These are phyloP conservation scores for Actias luna DNA, from an alignment of 2,888 invertebrate species.

Conservation along the genomic window DNA sequence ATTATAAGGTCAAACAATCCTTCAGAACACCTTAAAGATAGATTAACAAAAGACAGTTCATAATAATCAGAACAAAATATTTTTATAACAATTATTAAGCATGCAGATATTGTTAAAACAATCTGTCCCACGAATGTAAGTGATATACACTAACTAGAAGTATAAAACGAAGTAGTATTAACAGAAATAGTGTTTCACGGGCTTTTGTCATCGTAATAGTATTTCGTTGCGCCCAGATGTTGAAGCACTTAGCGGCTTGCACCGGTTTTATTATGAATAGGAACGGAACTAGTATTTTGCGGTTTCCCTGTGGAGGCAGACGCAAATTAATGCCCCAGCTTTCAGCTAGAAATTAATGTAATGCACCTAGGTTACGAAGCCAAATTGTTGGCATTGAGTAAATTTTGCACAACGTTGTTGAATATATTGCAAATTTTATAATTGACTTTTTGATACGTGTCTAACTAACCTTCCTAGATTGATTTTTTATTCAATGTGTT, in stretches of 20 bases:
- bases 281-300: conserved; percentile 79
- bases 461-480: conserved; percentile 3
- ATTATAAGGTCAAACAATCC: too few species aligned
- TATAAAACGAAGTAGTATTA: conserved; percentile 13
- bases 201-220: conserved; percentile 70
- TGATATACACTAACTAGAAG: conserved; percentile 10
- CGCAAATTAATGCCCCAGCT: conserved; percentile 78
- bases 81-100: conserved; percentile 16
- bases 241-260: conserved; percentile 77
- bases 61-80: not conserved
- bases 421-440: conserved; percentile 52
- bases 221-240: conserved; percentile 73
- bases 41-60: not conserved
- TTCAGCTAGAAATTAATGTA: conserved; percentile 80
- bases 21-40: too few species aligned
- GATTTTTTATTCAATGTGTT: not conserved
- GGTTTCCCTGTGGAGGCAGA: conserved; percentile 73
- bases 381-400: conserved; percentile 73
- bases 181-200: conserved; percentile 31
- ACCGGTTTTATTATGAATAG: conserved; percentile 79
- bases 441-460: conserved; percentile 64
- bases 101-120: not conserved
- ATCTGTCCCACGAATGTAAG: not conserved
- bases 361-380: conserved; percentile 76
- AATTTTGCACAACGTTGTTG: conserved; percentile 52